Base-by-base conservation (phyloP, 92 coral and sea anemone species). In the Palythoa heliodiscus region DNA sequence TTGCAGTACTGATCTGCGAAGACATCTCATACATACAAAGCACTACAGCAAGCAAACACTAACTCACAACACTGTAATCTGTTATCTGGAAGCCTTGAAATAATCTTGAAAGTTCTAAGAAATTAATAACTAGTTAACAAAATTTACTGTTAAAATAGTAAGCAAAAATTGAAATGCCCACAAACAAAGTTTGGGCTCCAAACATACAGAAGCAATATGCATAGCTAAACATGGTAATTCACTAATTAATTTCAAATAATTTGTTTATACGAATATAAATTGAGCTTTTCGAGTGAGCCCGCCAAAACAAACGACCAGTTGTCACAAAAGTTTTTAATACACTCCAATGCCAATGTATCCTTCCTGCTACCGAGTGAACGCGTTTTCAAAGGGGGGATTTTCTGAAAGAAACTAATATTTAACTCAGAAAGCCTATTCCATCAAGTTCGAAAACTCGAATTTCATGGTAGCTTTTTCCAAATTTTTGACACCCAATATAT, bases 241-340 rank as follows among this genome's bases (percentile, higher is more conserved):
- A 22, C 20, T 76, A 54, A 13, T 16, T 24, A 67, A 67, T 78
- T 60, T 63, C 72, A 78, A 78, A 63, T 55, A 61, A 78, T 39
- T 68, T 77, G 73, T 55, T 77, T 87, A 82, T 86, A 52, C 52
- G 82, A 82, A 76, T 90, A 90, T 69, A 82, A 90, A 87, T 86
- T 89, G 68, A 54, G 20, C 68, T 67, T 79, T 71, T 77, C 53
- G 29, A 72, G 85, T 64, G 60, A 43, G 68, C 68, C 87, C 83
- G 72, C 83, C 83, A 43, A 79, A 75, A 17, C 60, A 79, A 78
- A 40, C 72, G 71, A 43, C 54, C 58, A 61, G 40, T 79, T 13
- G 4, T 16, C 64, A 1, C 20, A 58, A 13, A 17, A 58, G 22
- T 15, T 3, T 58, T 14, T 58, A 16, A 58, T 15, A 58, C 64